A percentile compares a stretch with the other conserved stretches of the same genome.
Evolutionary conservation across 2,113 vertebrate genomes (phyloP).

Genomic region (Calidris pugnax): DNA sequence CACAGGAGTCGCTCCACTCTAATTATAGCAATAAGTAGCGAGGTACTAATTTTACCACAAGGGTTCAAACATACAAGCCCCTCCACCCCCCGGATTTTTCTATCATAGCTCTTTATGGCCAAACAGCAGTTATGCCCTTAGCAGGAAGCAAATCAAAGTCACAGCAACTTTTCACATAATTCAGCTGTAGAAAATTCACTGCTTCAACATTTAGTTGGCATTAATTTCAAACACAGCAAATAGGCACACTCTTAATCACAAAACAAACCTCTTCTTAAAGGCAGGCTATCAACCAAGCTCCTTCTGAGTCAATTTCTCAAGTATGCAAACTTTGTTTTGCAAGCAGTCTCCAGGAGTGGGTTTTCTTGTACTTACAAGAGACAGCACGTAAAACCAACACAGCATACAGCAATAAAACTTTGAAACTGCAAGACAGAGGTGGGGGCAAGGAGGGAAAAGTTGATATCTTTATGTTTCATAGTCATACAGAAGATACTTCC

Average conservation of each 20-base stretch:
- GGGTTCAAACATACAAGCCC: neutral
- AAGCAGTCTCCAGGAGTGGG: neutral
- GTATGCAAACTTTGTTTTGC: conserved; percentile 19
- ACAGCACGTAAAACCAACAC: conserved; percentile 16
- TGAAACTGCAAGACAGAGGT: neutral
- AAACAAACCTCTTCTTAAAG: conserved; percentile 7
- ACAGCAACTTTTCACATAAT: neutral
- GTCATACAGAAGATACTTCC: conserved; percentile 37
- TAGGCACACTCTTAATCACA: neutral
- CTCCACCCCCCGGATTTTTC: neutral
- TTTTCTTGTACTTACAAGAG: neutral
- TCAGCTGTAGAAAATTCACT: neutral
- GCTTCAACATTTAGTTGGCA: conserved; percentile 1
- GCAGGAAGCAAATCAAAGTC: neutral
- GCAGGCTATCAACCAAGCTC: conserved; percentile 1
- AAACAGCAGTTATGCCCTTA: fast-evolving
- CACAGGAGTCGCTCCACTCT: neutral
- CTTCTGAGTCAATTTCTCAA: conserved; percentile 14
- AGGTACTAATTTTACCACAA: neutral
- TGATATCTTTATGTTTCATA: neutral
- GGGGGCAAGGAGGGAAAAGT: neutral
- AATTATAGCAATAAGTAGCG: neutral
- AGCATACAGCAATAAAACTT: conserved; percentile 24
- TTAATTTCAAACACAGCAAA: conserved; percentile 38
- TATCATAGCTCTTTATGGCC: neutral